Evolutionary conservation across 2,888 invertebrate genomes (phyloP).

Genomic region (Chrysodeixis includens): DNA sequence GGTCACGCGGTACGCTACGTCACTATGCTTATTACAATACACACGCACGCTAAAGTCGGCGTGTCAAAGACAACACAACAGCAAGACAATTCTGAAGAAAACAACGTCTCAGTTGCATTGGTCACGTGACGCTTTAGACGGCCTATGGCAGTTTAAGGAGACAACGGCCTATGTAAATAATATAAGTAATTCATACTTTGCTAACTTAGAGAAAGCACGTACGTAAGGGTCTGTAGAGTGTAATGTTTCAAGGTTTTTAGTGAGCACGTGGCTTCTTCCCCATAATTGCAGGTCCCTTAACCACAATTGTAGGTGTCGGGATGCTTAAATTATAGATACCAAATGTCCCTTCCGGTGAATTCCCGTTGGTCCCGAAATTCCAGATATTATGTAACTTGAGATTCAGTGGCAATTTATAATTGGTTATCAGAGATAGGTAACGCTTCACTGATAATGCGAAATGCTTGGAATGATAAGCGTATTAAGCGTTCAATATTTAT

Average conservation of each 20-base stretch:
- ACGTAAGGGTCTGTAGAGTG: slow-evolving; percentile 13
- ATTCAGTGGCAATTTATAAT: not conserved
- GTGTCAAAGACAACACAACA: no score
- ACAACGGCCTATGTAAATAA: not conserved
- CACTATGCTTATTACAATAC: no score
- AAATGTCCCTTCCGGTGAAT: not conserved
- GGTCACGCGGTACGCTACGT: no score
- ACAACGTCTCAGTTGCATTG: no score
- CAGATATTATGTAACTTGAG: not conserved
- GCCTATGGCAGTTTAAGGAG: no score
- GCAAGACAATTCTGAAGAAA: no score
- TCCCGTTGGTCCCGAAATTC: not conserved
- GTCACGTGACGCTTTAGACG: no score
- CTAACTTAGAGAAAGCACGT: not conserved
- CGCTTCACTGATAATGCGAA: not conserved
- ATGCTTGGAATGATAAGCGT: not conserved
- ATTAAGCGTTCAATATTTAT: not conserved
- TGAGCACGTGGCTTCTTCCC: slow-evolving; percentile 2
- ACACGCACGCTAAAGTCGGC: no score
- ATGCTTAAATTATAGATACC: slow-evolving; percentile 13
- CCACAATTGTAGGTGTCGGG: slow-evolving; percentile 14
- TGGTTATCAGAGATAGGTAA: not conserved
- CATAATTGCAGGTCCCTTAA: not conserved
- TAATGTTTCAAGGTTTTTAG: slow-evolving; percentile 16
- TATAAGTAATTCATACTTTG: not conserved